These are phyloP conservation scores for Mactra quadrangularis DNA, from an alignment of 1,140 invertebrate species.

Conservation along the genomic window DNA sequence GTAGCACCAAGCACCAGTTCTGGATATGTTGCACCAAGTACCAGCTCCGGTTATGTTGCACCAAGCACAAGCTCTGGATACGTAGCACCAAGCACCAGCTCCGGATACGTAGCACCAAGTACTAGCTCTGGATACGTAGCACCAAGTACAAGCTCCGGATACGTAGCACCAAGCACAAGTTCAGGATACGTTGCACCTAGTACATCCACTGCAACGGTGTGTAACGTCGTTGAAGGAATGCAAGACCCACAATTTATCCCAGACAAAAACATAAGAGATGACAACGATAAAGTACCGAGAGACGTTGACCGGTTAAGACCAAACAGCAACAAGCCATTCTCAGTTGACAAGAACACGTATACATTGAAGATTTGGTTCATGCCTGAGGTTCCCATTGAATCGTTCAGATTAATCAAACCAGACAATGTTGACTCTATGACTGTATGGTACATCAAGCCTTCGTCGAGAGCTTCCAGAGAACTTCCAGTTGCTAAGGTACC, in stretches of 20 bases:
- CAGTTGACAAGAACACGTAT: neutral
- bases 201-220: neutral
- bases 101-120: too few species aligned
- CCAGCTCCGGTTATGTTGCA: too few species aligned
- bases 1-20: too few species aligned
- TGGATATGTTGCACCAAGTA: too few species aligned
- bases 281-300: neutral
- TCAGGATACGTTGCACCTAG: too few species aligned
- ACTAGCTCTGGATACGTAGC: too few species aligned
- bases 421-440: conserved; percentile 4
- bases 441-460: conserved; percentile 2
- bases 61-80: too few species aligned
- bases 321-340: neutral
- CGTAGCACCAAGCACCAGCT: too few species aligned
- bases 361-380: neutral
- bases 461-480: neutral
- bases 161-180: too few species aligned
- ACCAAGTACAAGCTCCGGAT: too few species aligned
- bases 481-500: neutral
- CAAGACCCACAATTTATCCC: conserved; percentile 3
- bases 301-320: conserved; percentile 15
- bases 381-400: conserved; percentile 8
- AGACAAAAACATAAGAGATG: too few species aligned
- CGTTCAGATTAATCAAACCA: neutral
- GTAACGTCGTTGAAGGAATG: conserved; percentile 13